Conservation (phyloP, 2,797 vertebrate genomes). For the Sphenopsis melanotis region DNA sequence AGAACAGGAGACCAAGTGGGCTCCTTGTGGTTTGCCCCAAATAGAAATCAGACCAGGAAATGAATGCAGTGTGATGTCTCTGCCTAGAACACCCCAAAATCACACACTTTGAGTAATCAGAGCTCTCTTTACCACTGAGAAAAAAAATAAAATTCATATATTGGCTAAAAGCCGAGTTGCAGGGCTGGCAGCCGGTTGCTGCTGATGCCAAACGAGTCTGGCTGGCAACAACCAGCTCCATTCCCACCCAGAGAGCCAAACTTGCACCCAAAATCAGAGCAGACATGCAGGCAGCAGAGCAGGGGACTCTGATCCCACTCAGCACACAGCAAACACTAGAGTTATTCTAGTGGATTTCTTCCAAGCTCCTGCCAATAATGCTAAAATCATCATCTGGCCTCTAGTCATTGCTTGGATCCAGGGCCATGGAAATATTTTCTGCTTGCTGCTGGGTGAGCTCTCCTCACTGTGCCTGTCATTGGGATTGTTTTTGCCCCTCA, state of each 20-base stretch:
- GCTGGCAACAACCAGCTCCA: background rate
- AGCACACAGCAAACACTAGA: background rate
- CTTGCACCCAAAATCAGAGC: background rate
- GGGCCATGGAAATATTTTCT: background rate
- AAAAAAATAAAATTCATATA: background rate
- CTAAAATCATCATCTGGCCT: background rate
- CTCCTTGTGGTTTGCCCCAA: background rate
- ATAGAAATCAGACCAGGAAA: background rate
- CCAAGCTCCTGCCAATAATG: background rate
- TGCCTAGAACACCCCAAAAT: background rate
- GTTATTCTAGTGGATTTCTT: background rate
- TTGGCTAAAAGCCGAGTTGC: background rate
- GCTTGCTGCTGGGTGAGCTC: background rate
- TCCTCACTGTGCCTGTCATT: background rate
- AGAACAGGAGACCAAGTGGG: background rate
- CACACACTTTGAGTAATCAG: background rate
- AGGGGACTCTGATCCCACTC: background rate
- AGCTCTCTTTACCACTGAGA: background rate
- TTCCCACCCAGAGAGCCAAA: constrained; percentile 3
- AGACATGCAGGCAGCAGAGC: background rate
- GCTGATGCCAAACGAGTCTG: background rate
- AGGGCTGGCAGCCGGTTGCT: background rate
- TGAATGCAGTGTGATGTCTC: rapidly evolving
- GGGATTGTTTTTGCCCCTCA: background rate
- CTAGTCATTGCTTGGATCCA: background rate